Evolutionary conservation across 2,888 invertebrate species (phyloP).

Genomic region (Geotrupes spiniger): DNA sequence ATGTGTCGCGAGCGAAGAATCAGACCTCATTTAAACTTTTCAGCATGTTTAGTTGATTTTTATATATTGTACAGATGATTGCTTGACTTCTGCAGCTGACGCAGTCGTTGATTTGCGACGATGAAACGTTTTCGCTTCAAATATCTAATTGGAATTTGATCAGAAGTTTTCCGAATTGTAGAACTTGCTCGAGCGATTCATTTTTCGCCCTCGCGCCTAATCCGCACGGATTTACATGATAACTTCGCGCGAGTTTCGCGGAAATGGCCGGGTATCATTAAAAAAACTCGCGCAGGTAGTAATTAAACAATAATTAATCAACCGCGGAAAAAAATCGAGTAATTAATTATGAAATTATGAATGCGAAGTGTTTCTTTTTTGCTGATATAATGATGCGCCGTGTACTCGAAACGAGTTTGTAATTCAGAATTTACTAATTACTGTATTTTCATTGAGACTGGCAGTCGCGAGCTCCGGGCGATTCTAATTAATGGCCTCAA

Average conservation of each 20-base stretch:
- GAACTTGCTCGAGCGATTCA: conserved; percentile 19
- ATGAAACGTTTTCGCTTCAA: conserved; percentile 35
- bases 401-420: conserved; percentile 4
- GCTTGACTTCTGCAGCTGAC: conserved; percentile 38
- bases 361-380: too few relatives aligned
- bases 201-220: not conserved
- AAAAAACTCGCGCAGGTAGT: not conserved
- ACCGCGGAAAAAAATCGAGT: too few relatives aligned
- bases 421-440: conserved; percentile 3
- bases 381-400: not conserved
- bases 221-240: not conserved
- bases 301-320: conserved; percentile 1
- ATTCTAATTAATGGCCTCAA: conserved; percentile 24
- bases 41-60: conserved; percentile 40
- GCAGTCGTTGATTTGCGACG: conserved; percentile 34
- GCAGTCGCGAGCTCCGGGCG: conserved; percentile 23
- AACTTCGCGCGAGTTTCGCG: not conserved
- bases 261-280: not conserved
- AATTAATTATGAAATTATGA: too few relatives aligned
- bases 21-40: conserved; percentile 44
- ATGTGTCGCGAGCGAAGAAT: conserved; percentile 25
- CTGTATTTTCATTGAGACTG: conserved; percentile 9
- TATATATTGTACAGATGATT: conserved; percentile 40
- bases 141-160: conserved; percentile 41
- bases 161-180: conserved; percentile 32